Evolutionary conservation across 2,797 vertebrate species (phyloP).

Genomic region (Brachyrhaphis roseni): DNA sequence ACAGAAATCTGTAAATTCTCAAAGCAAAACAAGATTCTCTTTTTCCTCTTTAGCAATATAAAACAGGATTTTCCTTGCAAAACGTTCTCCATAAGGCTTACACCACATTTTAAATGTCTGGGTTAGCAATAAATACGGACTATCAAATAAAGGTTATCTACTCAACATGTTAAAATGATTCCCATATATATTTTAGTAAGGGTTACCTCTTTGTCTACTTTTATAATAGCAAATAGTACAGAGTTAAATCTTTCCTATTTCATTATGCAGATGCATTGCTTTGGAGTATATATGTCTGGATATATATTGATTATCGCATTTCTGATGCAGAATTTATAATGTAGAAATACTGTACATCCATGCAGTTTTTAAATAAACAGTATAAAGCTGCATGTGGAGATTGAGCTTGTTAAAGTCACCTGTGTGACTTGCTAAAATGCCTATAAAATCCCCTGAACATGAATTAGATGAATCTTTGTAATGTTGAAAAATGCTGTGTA

Average conservation of each 20-base stretch:
- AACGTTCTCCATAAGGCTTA: constrained; percentile 55
- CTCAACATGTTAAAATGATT: constrained; percentile 60
- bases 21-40: constrained; percentile 15
- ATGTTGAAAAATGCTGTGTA: constrained; percentile 26
- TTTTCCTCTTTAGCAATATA: constrained; percentile 19
- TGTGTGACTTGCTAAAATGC: constrained; percentile 20
- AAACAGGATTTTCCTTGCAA: constrained; percentile 35
- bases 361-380: constrained; percentile 63
- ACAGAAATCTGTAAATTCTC: constrained; percentile 21
- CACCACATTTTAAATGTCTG: constrained; percentile 56
- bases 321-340: constrained; percentile 64
- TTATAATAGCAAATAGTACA: constrained; percentile 55
- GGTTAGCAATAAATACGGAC: constrained; percentile 77
- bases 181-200: constrained; percentile 59
- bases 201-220: constrained; percentile 44
- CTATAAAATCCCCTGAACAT: constrained; percentile 33
- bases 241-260: constrained; percentile 50
- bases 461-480: constrained; percentile 41
- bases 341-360: constrained; percentile 76
- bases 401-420: constrained; percentile 1
- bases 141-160: constrained; percentile 56
- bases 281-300: constrained; percentile 64
- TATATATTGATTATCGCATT: constrained; percentile 66
- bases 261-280: constrained; percentile 64
- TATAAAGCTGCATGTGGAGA: constrained; percentile 27